phyloP scores from a whole-genome alignment of 1,140 invertebrate species.

The Forficula auricularia region DNA sequence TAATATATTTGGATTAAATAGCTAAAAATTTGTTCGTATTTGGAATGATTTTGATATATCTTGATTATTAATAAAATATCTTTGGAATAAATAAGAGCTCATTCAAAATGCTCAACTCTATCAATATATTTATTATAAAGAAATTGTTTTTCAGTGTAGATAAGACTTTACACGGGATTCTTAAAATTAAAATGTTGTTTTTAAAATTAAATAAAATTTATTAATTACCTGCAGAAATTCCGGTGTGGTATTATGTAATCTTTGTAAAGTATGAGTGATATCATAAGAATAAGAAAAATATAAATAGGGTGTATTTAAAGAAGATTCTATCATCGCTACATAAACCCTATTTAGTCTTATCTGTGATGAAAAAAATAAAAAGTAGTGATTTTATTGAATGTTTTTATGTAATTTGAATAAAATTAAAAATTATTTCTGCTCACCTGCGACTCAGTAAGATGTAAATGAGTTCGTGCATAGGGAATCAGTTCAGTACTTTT shows the following conservation, averaged over 20 bases:
- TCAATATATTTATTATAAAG: background rate
- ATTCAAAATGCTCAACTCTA: too few species aligned
- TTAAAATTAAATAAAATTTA: slow-evolving; percentile 15
- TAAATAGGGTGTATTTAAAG: slow-evolving; percentile 62
- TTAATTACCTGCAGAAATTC: slow-evolving; percentile 66
- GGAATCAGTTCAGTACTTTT: slow-evolving; percentile 69
- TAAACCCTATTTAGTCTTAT: slow-evolving; percentile 60
- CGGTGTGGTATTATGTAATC: slow-evolving; percentile 69
- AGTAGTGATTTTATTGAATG: slow-evolving; percentile 4
- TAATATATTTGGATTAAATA: too few species aligned
- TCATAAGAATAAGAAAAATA: slow-evolving; percentile 91
- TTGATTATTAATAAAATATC: too few species aligned
- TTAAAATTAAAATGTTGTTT: slow-evolving; percentile 6
- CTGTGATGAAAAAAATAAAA: slow-evolving; percentile 23
- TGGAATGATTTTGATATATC: too few species aligned
- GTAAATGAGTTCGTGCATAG: slow-evolving; percentile 63
- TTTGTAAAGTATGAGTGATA: slow-evolving; percentile 78
- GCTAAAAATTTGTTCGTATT: too few species aligned
- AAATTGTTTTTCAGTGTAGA: background rate
- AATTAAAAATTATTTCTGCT: slow-evolving; percentile 13
- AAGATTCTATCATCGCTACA: slow-evolving; percentile 59
- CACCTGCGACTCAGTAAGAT: slow-evolving; percentile 67
- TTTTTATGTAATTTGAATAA: background rate
- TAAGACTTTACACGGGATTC: background rate
- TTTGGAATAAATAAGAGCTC: too few species aligned